Evolutionary conservation across 2,797 vertebrate genomes (phyloP), one percentile per base, ranked within the genome.

Genomic region (Catostomus latipinnis): DNA sequence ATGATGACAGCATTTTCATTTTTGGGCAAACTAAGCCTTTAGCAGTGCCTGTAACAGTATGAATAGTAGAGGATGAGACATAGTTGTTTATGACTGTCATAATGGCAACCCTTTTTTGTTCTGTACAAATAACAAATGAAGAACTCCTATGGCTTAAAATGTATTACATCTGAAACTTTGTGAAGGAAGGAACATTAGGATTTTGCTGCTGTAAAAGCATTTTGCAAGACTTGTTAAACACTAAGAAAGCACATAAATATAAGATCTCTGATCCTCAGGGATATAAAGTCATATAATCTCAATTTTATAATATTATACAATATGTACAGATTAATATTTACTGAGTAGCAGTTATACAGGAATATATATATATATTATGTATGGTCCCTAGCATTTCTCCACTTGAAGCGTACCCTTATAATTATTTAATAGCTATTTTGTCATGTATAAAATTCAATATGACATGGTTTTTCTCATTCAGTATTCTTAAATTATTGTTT

Each of bases 171-270:
- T 62, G 5, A 70, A 78, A 69, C 13, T 49, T 67, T 18, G 74
- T 16, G 11, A 54, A 68, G 5, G 63, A 8, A n/a, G 34, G 11
- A 76, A 50, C 46, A 43, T 69, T 6, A 60, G 49, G 18, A 9
- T 34, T 77, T 56, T 50, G 52, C 46, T 75, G 52, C 74, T 61
- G 46, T 56, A 18, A 54, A 49, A 66, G n/a, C 73, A 75, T 66
- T 75, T 66, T 60, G 53, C 58, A 34, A 34, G 16, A 13, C 60
- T 68, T 1, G 1, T 67, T 14, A 70, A 70, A 61, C 10, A 4
- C n/a, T 61, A 68, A 68, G 12, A 48, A 34, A 60, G 12, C 63
- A 60, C 46, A 18, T 68, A 43, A 34, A 69, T 34, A 57, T 69
- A 48, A 69, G 12, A 18, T 50, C 58, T 70, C 48, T 70, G 57